Base-by-base conservation (phyloP, 2,888 invertebrate genomes). In the Holacanthella duospinosa region DNA sequence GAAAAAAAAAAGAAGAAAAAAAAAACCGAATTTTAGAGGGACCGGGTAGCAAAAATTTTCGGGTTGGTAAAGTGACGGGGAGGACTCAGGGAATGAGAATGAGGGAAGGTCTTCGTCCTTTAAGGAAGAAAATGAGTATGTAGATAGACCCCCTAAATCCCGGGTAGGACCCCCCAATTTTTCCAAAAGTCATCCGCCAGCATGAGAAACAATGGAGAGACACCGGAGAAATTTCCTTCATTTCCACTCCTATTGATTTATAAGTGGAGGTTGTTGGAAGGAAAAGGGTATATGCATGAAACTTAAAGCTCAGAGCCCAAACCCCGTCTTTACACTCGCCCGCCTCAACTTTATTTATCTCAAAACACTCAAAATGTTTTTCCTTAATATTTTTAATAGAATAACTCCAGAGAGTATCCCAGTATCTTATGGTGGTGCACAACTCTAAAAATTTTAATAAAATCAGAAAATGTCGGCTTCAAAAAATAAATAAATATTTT, bases 181-280 rank as follows among this genome's bases (percentile, higher is more conserved):
- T 48, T 16, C 16, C 36, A 6, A 36, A 36, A 36, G 12, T 48
- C 21, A 48, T 21, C 48, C 36, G 36, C 36, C 36, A n/a, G n/a
- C n/a, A n/a, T n/a, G n/a, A n/a, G n/a, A 36, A 36, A 36, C 36
- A 12, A 36, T 6, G 36, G n/a, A n/a, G 56, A 61, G 62, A 67
- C 66, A 68, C 65, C 65, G 67, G 65, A 65, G 64, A 67, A 68
- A 67, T 66, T 67, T 67, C 66, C 66, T 67, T 68, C 68, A 68
- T 68, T 68, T 67, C 66, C 68, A 68, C 68, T 68, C 66, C 67
- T 68, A 65, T 66, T 68, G 36, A n/a, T n/a, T n/a, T n/a, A n/a
- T n/a, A n/a, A n/a, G n/a, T n/a, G n/a, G n/a, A n/a, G n/a, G n/a
- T n/a, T n/a, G n/a, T n/a, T n/a, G n/a, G n/a, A n/a, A n/a, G n/a